phyloP scores from a whole-genome alignment of 2,797 vertebrate genomes.

The Silurus aristotelis region DNA sequence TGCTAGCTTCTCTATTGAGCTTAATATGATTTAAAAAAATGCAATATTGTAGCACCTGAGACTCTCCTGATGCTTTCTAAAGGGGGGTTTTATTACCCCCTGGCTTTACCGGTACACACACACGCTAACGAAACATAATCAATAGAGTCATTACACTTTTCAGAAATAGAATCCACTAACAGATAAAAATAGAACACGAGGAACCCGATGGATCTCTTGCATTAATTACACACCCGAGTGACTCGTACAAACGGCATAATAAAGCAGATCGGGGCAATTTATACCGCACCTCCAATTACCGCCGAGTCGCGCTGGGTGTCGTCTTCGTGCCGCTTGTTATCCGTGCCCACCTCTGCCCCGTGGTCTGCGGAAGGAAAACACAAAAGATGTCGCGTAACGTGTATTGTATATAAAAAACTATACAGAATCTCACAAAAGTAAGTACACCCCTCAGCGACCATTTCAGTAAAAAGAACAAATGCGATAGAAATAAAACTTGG shows the following conservation, averaged over 20 bases:
- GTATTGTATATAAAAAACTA: too few relatives aligned
- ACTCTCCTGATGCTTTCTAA: constrained; percentile 22
- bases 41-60: constrained; percentile 31
- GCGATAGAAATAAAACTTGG: too few relatives aligned
- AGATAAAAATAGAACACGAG: constrained; percentile 36
- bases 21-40: background rate
- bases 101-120: constrained; percentile 24
- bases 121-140: constrained; percentile 32
- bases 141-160: constrained; percentile 44
- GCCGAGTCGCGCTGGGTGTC: constrained; percentile 81
- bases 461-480: too few relatives aligned
- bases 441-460: too few relatives aligned
- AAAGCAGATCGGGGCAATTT: constrained; percentile 47
- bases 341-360: constrained; percentile 61
- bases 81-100: constrained; percentile 38
- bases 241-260: constrained; percentile 55
- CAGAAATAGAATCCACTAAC: constrained; percentile 33
- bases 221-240: constrained; percentile 60
- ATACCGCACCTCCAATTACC: constrained; percentile 84
- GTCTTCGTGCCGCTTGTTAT: constrained; percentile 77
- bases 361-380: constrained; percentile 47
- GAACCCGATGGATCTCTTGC: constrained; percentile 42
- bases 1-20: background rate
- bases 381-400: background rate
- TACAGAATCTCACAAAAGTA: too few relatives aligned